phyloP scores from a whole-genome alignment of 2,888 invertebrate genomes.

The Habrosyne pyritoides region DNA sequence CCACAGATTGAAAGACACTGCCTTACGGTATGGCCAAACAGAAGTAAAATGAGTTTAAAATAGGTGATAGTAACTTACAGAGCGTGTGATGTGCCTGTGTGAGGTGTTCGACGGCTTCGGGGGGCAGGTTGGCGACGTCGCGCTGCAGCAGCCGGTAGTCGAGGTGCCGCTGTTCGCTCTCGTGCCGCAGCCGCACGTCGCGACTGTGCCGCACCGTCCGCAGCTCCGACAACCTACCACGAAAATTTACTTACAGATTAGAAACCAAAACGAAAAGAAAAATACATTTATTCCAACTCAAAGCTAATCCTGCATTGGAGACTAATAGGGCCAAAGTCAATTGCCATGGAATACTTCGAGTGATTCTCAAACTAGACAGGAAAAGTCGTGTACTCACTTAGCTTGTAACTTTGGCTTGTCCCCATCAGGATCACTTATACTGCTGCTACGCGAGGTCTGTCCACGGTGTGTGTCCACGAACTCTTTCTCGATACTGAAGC shows the following conservation, averaged over 20 bases:
- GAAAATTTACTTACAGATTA: neutral
- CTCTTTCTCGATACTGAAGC: slow-evolving; percentile 57
- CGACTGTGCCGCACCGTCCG: slow-evolving; percentile 89
- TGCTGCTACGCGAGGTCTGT: slow-evolving; percentile 69
- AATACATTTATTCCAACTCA: too few relatives aligned
- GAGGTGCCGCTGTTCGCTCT: slow-evolving; percentile 89
- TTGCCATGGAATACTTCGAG: too few relatives aligned
- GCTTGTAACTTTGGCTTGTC: slow-evolving; percentile 76
- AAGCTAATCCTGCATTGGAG: too few relatives aligned
- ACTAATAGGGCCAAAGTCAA: too few relatives aligned
- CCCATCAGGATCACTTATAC: slow-evolving; percentile 67
- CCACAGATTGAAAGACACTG: too few relatives aligned
- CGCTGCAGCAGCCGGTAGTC: slow-evolving; percentile 90
- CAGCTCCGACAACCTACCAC: slow-evolving; percentile 90
- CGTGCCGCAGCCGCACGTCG: slow-evolving; percentile 89
- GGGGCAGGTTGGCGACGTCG: slow-evolving; percentile 88
- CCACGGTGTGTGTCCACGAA: slow-evolving; percentile 67
- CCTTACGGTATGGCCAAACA: too few relatives aligned
- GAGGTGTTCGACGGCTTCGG: slow-evolving; percentile 88
- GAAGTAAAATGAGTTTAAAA: neutral
- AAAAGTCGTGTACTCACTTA: slow-evolving; percentile 58
- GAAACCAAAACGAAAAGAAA: too few relatives aligned
- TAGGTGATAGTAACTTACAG: slow-evolving; percentile 80
- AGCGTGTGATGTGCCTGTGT: slow-evolving; percentile 90
- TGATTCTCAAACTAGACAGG: too few relatives aligned